phyloP scores from a whole-genome alignment of 2,797 vertebrate species.

The Squalus acanthias region DNA sequence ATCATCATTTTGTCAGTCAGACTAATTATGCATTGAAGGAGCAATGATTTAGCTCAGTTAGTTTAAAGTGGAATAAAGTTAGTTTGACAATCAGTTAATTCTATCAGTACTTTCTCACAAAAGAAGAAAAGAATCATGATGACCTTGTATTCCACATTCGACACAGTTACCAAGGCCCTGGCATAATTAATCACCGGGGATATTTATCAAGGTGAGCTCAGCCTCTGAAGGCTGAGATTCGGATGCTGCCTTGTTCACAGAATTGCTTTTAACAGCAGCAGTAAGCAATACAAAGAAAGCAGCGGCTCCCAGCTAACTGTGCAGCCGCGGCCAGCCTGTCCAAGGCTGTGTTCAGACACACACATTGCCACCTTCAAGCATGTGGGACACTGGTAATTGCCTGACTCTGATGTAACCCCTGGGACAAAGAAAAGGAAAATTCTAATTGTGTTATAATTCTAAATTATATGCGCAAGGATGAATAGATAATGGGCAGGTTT shows the following conservation, averaged over 20 bases:
- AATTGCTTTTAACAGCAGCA: neutral
- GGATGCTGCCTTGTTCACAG: neutral
- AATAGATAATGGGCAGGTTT: neutral
- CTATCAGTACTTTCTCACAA: neutral
- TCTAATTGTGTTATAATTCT: neutral
- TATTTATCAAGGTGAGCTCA: neutral
- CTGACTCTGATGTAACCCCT: neutral
- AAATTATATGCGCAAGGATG: neutral
- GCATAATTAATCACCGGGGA: neutral
- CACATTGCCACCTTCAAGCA: neutral
- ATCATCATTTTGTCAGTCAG: neutral
- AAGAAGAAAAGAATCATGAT: neutral
- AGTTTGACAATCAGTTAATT: neutral
- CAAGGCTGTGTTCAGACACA: neutral
- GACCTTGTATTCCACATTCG: neutral
- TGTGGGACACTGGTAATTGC: neutral
- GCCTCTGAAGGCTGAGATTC: neutral
- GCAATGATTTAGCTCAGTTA: slow-evolving; percentile 7
- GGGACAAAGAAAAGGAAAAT: neutral
- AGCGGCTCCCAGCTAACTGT: neutral
- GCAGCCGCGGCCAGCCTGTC: neutral
- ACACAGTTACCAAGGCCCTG: neutral
- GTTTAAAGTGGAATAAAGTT: neutral
- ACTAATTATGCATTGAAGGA: neutral
- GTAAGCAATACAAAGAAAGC: neutral